Evolutionary conservation across 1,140 invertebrate species (phyloP), one percentile per base, ranked within the genome.

Genomic region (Meloidogyne chitwoodi): DNA sequence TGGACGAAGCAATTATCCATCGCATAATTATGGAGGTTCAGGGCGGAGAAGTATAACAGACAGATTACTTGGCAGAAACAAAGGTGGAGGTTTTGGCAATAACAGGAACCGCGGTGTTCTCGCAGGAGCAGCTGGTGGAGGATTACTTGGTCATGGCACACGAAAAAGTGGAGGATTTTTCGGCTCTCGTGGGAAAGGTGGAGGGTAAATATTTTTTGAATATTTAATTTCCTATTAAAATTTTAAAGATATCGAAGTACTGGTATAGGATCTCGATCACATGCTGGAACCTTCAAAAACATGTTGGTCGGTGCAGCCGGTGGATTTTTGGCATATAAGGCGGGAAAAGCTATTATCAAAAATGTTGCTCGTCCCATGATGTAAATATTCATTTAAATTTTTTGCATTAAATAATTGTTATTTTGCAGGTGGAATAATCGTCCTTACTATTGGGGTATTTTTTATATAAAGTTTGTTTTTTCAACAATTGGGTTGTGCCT

Each of bases 361-460:
- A 75, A 75, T 31, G 83, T 77, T 16, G 72, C 79, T 8, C 68
- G 77, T 1, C 84, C 84, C 16, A 85, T 85, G 84, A 86, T 84
- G 84, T 84, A 71, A 80, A 74, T n/a, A n/a, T 74, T 68, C 19
- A 22, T 71, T 44, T 56, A 19, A 8, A 29, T 2, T 8, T 3
- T 31, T 12, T 44, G 14, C 2, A 44, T 2, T 69, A 24, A 24
- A 48, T 26, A n/a, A n/a, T n/a, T n/a, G n/a, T n/a, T 48, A 26
- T 56, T 73, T 64, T 79, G 8, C 34, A 83, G 82, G 76, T 85
- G 83, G 83, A 80, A 80, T 74, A 79, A 79, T 67, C 77, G 83
- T 0, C 80, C 75, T 14, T 85, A 85, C 73, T 85, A 85, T 64
- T 85, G 84, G 84, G 83, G 83, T 12, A 79, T n/a, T n/a, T n/a